These are phyloP conservation scores for Lycorma delicatula DNA, from an alignment of 1,140 invertebrate genomes.

Conservation along the genomic window DNA sequence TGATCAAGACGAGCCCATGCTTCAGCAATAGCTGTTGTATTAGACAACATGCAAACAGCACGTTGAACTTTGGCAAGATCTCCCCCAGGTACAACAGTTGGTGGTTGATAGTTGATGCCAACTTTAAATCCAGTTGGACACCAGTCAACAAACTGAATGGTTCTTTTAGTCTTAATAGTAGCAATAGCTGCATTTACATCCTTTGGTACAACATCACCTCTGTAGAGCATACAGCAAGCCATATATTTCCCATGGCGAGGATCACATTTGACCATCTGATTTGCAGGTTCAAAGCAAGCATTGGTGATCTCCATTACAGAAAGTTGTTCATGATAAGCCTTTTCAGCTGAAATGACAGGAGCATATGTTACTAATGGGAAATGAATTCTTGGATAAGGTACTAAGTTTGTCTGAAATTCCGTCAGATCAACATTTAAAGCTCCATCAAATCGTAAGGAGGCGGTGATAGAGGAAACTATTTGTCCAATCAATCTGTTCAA, in stretches of 20 bases:
- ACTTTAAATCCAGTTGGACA: slow-evolving; percentile 79
- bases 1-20: slow-evolving; percentile 64
- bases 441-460: slow-evolving; percentile 79
- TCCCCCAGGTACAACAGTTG: slow-evolving; percentile 67
- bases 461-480: slow-evolving; percentile 77
- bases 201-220: slow-evolving; percentile 68
- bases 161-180: slow-evolving; percentile 74
- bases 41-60: slow-evolving; percentile 78
- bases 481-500: slow-evolving; percentile 73
- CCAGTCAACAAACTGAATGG: slow-evolving; percentile 67
- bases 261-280: slow-evolving; percentile 79
- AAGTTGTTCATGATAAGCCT: slow-evolving; percentile 73
- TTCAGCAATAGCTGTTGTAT: slow-evolving; percentile 76
- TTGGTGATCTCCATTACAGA: slow-evolving; percentile 68
- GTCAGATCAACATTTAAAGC: slow-evolving; percentile 82
- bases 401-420: slow-evolving; percentile 85
- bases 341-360: slow-evolving; percentile 75
- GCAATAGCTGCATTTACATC: slow-evolving; percentile 79
- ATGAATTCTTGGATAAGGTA: slow-evolving; percentile 76
- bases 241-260: slow-evolving; percentile 69
- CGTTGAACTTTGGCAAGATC: slow-evolving; percentile 75
- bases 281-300: slow-evolving; percentile 55
- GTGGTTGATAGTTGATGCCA: slow-evolving; percentile 72
- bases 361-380: slow-evolving; percentile 68
- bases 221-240: slow-evolving; percentile 42